phyloP scores from a whole-genome alignment of 2,888 invertebrate genomes.

The Nymphalis polychloros region DNA sequence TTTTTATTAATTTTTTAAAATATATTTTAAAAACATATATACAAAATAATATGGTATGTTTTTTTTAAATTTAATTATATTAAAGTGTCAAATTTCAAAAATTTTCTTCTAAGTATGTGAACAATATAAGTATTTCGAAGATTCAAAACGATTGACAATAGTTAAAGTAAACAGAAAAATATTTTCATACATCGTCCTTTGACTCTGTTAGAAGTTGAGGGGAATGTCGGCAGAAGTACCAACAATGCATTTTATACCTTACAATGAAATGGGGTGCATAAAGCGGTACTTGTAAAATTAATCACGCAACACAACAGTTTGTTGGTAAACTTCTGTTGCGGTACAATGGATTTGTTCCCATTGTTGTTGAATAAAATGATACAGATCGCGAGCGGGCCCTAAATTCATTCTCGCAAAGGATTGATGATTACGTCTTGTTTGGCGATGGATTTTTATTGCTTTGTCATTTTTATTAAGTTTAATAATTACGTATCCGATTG shows the following conservation, averaged over 20 bases:
- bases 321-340: slow-evolving; percentile 73
- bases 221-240: slow-evolving; percentile 1
- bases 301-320: slow-evolving; percentile 61
- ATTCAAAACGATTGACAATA: slow-evolving; percentile 1
- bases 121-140: too few relatives aligned
- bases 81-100: too few relatives aligned
- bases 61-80: too few relatives aligned
- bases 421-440: slow-evolving; percentile 51
- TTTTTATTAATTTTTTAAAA: too few relatives aligned
- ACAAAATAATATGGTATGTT: too few relatives aligned
- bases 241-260: slow-evolving; percentile 15
- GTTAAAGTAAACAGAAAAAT: not conserved
- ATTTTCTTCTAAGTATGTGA: too few relatives aligned
- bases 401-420: slow-evolving; percentile 60
- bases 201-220: not conserved
- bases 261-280: slow-evolving; percentile 29
- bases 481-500: not conserved
- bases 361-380: slow-evolving; percentile 48
- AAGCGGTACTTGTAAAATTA: slow-evolving; percentile 65
- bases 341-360: slow-evolving; percentile 59
- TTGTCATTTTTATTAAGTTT: slow-evolving; percentile 6
- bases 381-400: slow-evolving; percentile 49
- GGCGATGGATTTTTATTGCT: slow-evolving; percentile 15
- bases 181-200: not conserved
- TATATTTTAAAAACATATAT: too few relatives aligned